Evolutionary conservation across 1,140 invertebrate genomes (phyloP).

Genomic region (Himalopsyche phryganea): DNA sequence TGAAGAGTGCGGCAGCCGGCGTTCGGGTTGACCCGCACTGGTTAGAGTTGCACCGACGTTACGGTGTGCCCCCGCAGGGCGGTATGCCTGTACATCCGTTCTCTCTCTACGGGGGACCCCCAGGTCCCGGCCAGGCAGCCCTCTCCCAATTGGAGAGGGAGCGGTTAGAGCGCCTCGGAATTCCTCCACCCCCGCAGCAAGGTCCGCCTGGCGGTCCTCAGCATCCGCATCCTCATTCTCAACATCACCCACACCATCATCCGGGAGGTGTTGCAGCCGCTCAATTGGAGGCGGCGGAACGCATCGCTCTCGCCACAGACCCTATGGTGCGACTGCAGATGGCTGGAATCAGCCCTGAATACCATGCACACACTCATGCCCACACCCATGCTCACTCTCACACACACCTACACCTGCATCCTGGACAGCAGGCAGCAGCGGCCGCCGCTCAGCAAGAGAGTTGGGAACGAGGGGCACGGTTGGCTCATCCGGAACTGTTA

Average conservation of each 20-base stretch:
- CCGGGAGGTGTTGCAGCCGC: slow-evolving; percentile 58
- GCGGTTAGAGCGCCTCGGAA: slow-evolving; percentile 76
- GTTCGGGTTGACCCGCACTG: slow-evolving; percentile 82
- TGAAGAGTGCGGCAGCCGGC: slow-evolving; percentile 67
- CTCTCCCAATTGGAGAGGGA: slow-evolving; percentile 83
- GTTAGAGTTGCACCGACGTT: slow-evolving; percentile 82
- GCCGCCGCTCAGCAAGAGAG: slow-evolving; percentile 67
- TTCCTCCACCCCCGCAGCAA: slow-evolving; percentile 53
- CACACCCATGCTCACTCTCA: slow-evolving; percentile 82
- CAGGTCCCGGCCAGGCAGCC: slow-evolving; percentile 60
- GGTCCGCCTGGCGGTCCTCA: slow-evolving; percentile 52
- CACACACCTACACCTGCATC: slow-evolving; percentile 85
- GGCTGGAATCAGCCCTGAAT: slow-evolving; percentile 77
- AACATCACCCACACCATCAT: slow-evolving; percentile 44
- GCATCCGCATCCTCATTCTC: slow-evolving; percentile 42
- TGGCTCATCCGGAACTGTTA: slow-evolving; percentile 67
- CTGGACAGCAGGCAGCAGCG: slow-evolving; percentile 70
- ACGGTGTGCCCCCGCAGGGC: slow-evolving; percentile 47
- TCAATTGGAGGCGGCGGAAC: slow-evolving; percentile 54
- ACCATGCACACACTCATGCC: slow-evolving; percentile 79
- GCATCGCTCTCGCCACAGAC: slow-evolving; percentile 48
- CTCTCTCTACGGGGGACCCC: slow-evolving; percentile 57
- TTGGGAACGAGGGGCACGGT: slow-evolving; percentile 47
- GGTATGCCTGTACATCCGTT: slow-evolving; percentile 59
- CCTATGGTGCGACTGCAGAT: slow-evolving; percentile 74